These are phyloP conservation scores for Macquaria australasica DNA, from an alignment of 2,113 vertebrate genomes.

Conservation along the genomic window DNA sequence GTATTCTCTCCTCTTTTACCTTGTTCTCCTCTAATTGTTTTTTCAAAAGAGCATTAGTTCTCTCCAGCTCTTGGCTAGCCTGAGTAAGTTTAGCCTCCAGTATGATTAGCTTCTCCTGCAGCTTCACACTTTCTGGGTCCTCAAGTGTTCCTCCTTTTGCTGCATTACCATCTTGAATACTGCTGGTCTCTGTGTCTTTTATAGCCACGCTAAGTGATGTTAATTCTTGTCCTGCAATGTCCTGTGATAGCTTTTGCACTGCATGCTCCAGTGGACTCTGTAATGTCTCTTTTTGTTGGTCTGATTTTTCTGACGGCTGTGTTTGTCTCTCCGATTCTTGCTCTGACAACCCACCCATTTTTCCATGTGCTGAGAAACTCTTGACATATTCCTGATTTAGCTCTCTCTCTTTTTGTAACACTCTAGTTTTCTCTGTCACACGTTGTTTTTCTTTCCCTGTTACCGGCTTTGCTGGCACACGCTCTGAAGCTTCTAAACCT, in stretches of 20 bases:
- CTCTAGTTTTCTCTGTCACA: conserved; percentile 43
- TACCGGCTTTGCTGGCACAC: conserved; percentile 31
- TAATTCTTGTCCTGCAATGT: conserved; percentile 59
- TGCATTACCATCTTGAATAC: conserved; percentile 39
- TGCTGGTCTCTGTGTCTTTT: conserved; percentile 55
- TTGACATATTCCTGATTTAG: conserved; percentile 21
- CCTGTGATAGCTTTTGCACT: conserved; percentile 48
- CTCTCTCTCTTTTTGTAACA: conserved; percentile 30
- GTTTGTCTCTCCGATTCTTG: conserved; percentile 43
- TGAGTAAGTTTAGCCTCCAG: conserved; percentile 87
- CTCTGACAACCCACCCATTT: conserved; percentile 21
- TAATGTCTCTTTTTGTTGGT: conserved; percentile 57
- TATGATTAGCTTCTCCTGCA: conserved; percentile 86
- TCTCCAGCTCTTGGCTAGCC: conserved; percentile 87
- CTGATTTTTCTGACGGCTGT: conserved; percentile 57
- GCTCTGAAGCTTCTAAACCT: conserved; percentile 38
- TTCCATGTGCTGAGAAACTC: conserved; percentile 16
- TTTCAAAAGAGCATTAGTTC: conserved; percentile 83
- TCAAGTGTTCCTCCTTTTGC: conserved; percentile 36
- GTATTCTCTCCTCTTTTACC: conserved; percentile 87
- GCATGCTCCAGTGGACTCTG: conserved; percentile 57
- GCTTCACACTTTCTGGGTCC: conserved; percentile 62
- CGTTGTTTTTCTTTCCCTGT: conserved; percentile 40
- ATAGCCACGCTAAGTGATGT: conserved; percentile 31
- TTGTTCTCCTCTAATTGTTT: conserved; percentile 88